These are phyloP conservation scores for Drosophila cardini DNA, from an alignment of 1,140 invertebrate genomes.

Conservation along the genomic window DNA sequence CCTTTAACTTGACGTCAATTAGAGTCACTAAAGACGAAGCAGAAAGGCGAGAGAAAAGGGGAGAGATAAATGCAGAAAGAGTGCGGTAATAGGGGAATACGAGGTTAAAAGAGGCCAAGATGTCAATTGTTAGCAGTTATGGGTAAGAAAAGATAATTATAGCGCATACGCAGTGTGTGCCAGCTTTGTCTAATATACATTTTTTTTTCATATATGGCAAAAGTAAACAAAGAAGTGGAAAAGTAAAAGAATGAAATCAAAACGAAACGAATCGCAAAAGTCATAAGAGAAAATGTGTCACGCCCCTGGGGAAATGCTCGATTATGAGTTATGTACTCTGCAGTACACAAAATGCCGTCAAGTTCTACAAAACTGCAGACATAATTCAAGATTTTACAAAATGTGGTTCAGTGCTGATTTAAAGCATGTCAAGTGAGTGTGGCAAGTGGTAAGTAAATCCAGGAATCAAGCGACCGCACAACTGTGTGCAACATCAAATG, in stretches of 20 bases:
- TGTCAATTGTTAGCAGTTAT: constrained; percentile 27
- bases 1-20: constrained; percentile 28
- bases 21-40: constrained; percentile 4
- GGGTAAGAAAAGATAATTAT: constrained; percentile 2
- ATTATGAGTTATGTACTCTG: constrained; percentile 13
- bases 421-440: constrained; percentile 40
- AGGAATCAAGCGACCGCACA: constrained; percentile 63
- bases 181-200: not conserved
- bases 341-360: not conserved
- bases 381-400: not conserved
- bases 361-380: not conserved
- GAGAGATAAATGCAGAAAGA: not conserved
- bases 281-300: constrained; percentile 1
- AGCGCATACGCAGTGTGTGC: constrained; percentile 26
- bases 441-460: constrained; percentile 29
- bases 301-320: not conserved
- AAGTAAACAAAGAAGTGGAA: not conserved
- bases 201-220: not conserved
- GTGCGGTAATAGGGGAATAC: not conserved
- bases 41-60: not conserved
- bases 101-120: constrained; percentile 29
- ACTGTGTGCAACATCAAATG: constrained; percentile 53
- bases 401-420: constrained; percentile 3
- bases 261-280: not conserved
- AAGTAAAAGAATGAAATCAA: not conserved